Percentiles rank a stretch among this genome's conserved stretches.
phyloP scores from a whole-genome alignment of 92 coral and sea anemone species.

The Plumapathes pennacea region DNA sequence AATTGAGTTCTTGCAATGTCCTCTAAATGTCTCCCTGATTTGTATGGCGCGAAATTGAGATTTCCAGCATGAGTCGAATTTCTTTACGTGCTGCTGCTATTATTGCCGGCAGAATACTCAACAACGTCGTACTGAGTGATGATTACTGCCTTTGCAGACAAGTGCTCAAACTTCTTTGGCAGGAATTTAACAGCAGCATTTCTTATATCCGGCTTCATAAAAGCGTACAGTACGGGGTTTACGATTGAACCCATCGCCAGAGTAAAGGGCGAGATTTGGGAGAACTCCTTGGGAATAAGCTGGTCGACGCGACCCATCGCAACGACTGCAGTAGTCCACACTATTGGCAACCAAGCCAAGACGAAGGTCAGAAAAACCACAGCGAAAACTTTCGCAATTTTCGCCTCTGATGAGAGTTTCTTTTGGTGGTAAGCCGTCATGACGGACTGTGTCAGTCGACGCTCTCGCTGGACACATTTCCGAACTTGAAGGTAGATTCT shows the following conservation, averaged over 20 bases:
- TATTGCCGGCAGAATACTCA: too few relatives aligned
- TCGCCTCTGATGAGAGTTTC: conserved; percentile 64
- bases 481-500: conserved; percentile 47
- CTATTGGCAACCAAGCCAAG: conserved; percentile 66
- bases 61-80: too few relatives aligned
- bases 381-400: conserved; percentile 60
- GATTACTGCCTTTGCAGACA: too few relatives aligned
- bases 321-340: conserved; percentile 35
- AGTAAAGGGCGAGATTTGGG: conserved; percentile 51
- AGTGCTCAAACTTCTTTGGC: too few relatives aligned
- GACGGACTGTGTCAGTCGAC: conserved; percentile 24
- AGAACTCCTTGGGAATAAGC: conserved; percentile 27
- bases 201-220: conserved; percentile 68
- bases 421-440: neutral
- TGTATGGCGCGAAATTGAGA: too few relatives aligned
- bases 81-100: too few relatives aligned
- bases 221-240: conserved; percentile 62
- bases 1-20: too few relatives aligned
- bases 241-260: conserved; percentile 56
- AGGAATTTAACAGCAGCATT: too few relatives aligned
- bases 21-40: too few relatives aligned
- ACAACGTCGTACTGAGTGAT: too few relatives aligned
- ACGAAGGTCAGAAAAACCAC: conserved; percentile 49
- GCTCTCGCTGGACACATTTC: conserved; percentile 48
- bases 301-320: conserved; percentile 36